Conservation (phyloP, 2,888 invertebrate genomes). For the Sicus ferrugineus region DNA sequence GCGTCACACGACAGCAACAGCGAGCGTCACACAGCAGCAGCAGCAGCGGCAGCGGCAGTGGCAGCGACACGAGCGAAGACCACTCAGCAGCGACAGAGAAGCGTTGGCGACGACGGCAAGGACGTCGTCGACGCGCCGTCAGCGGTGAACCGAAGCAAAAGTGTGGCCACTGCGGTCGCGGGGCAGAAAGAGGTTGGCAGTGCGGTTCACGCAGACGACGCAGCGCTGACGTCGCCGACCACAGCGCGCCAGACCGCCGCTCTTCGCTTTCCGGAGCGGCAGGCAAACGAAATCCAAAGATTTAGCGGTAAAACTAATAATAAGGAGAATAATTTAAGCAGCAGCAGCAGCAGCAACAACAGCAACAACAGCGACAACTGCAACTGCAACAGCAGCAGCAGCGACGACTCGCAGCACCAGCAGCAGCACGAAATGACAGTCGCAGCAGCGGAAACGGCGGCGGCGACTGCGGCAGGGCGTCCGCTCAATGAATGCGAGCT, state of each 20-base stretch:
- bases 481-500: conserved; percentile 53
- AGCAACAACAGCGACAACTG: conserved; percentile 22
- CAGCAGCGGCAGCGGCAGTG: background rate
- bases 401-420: conserved; percentile 40
- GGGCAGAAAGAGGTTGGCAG: conserved; percentile 13
- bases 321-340: conserved; percentile 40
- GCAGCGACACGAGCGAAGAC: background rate
- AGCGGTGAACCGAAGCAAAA: conserved; percentile 15
- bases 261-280: conserved; percentile 35
- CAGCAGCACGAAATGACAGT: conserved; percentile 45
- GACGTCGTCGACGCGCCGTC: conserved; percentile 18
- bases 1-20: conserved; percentile 1
- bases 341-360: conserved; percentile 28
- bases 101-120: conserved; percentile 18
- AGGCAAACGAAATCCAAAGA: conserved; percentile 56
- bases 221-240: conserved; percentile 9
- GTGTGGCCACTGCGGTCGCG: conserved; percentile 12
- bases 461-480: conserved; percentile 42
- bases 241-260: background rate
- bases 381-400: conserved; percentile 27
- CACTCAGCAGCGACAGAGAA: conserved; percentile 32
- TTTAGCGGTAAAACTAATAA: conserved; percentile 52
- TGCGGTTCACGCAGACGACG: conserved; percentile 2
- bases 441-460: conserved; percentile 42
- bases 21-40: conserved; percentile 34